phyloP scores from a whole-genome alignment of 2,797 vertebrate species.

The Notolabrus celidotus region DNA sequence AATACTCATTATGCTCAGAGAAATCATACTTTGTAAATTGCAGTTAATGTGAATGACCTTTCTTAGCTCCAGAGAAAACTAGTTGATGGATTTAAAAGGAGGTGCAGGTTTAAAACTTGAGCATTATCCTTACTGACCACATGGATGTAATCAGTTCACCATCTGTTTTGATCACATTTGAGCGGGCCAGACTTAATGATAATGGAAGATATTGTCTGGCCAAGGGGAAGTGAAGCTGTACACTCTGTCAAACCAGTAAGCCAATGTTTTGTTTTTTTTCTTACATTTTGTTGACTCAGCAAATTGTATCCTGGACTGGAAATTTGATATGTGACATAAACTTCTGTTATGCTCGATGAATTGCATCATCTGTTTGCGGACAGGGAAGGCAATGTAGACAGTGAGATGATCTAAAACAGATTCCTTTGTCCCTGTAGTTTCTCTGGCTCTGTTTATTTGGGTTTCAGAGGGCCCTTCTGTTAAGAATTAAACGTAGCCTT shows the following conservation, averaged over 20 bases:
- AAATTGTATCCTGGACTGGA: background rate
- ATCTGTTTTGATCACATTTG: too few species aligned
- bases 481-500: background rate
- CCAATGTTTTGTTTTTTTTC: too few species aligned
- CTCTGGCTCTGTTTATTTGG: slow-evolving; percentile 16
- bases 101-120: too few species aligned
- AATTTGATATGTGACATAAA: background rate
- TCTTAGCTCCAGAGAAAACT: too few species aligned
- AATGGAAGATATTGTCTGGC: too few species aligned
- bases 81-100: too few species aligned
- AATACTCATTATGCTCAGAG: background rate
- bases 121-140: too few species aligned
- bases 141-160: too few species aligned
- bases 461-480: slow-evolving; percentile 20
- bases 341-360: slow-evolving; percentile 12
- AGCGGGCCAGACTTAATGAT: too few species aligned
- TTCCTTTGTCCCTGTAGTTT: slow-evolving; percentile 41
- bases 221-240: slow-evolving; percentile 3
- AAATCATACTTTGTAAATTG: too few species aligned
- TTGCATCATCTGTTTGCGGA: slow-evolving; percentile 16
- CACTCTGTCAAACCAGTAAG: background rate
- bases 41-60: too few species aligned
- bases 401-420: slow-evolving; percentile 32
- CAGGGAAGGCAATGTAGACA: slow-evolving; percentile 19
- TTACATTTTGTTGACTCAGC: slow-evolving; percentile 18